These are phyloP conservation scores for Trematocara unimaculatum DNA, from an alignment of 2,113 vertebrate species.

Conservation along the genomic window DNA sequence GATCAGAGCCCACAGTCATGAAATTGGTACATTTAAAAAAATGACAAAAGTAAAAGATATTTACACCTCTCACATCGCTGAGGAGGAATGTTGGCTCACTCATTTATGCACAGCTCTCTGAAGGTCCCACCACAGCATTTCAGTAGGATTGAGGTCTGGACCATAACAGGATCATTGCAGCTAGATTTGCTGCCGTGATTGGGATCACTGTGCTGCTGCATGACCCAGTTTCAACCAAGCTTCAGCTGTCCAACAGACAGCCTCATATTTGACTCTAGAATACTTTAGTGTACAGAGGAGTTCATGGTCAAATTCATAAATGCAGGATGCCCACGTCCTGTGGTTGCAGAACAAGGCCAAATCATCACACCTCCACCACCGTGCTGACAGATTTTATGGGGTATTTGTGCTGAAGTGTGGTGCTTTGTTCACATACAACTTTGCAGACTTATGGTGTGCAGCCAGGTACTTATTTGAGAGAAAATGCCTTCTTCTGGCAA, in stretches of 20 bases:
- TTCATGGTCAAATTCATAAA: neutral
- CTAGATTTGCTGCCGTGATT: neutral
- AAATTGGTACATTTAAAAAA: neutral
- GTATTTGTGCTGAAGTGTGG: neutral
- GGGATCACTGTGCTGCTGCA: neutral
- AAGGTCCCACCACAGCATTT: neutral
- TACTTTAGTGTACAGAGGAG: neutral
- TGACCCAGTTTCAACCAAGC: neutral
- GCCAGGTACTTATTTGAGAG: neutral
- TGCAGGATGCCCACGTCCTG: neutral
- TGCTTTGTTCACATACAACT: neutral
- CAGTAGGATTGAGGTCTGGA: neutral
- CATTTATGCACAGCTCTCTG: neutral
- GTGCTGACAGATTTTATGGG: neutral
- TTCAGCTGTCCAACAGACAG: neutral
- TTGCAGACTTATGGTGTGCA: neutral
- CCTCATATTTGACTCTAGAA: neutral
- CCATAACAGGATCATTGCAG: neutral
- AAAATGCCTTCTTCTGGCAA: neutral
- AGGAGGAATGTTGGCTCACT: neutral
- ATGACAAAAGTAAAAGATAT: neutral
- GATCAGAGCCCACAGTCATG: neutral
- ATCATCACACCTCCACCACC: neutral
- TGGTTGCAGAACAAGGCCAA: neutral
- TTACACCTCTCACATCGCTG: neutral